Evolutionary conservation across 2,113 vertebrate species (phyloP).

Genomic region (Noctilio leporinus): DNA sequence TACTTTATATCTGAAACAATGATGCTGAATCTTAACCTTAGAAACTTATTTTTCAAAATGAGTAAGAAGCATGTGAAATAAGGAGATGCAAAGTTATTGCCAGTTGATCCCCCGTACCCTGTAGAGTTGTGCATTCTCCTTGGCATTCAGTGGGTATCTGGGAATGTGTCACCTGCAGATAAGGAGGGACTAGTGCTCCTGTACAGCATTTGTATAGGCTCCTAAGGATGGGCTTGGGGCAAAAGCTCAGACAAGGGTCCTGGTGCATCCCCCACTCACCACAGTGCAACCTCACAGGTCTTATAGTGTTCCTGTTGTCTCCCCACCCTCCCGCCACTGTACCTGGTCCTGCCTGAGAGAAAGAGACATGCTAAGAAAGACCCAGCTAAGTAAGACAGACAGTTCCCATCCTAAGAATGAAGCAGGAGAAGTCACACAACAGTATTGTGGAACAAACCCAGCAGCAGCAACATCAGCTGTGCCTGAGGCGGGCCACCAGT

Average conservation of each 20-base stretch:
- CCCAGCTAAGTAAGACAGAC: not conserved
- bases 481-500: not conserved
- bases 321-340: no score
- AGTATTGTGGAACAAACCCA: not conserved
- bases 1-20: no score
- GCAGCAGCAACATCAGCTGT: not conserved
- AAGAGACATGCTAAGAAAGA: not conserved
- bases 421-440: not conserved
- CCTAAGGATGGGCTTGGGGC: rapidly evolving
- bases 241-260: no score
- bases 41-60: no score
- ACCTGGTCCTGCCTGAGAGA: not conserved
- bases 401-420: not conserved
- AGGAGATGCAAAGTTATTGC: no score
- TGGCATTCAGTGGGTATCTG: no score
- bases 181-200: no score
- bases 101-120: no score
- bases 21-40: no score
- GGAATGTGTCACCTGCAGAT: not conserved
- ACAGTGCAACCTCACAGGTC: not conserved
- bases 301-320: no score
- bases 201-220: not conserved
- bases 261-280: not conserved
- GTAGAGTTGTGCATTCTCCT: not conserved
- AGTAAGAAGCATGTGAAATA: no score